These are phyloP conservation scores for Thymelicus lineola DNA, from an alignment of 2,888 invertebrate species.

Conservation along the genomic window DNA sequence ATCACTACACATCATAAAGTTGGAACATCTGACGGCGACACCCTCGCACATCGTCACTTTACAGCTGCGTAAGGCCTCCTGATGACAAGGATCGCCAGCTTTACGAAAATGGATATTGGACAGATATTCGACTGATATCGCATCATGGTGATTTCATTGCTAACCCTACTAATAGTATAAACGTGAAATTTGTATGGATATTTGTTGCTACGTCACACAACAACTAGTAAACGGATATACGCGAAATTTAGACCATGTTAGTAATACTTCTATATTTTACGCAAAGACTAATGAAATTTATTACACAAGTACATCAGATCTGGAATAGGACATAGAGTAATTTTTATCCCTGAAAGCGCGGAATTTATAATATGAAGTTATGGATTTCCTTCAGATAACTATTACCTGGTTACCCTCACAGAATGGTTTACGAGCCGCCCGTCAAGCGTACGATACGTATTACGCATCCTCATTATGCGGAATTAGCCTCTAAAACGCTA, in stretches of 20 bases:
- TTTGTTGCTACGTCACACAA: too few species aligned
- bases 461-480: slow-evolving; percentile 25
- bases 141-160: too few species aligned
- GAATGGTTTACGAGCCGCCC: slow-evolving; percentile 17
- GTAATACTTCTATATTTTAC: too few species aligned
- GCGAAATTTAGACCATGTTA: too few species aligned
- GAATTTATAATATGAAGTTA: too few species aligned
- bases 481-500: slow-evolving; percentile 27
- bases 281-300: too few species aligned
- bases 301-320: too few species aligned
- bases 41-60: slow-evolving; percentile 2
- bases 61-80: background rate
- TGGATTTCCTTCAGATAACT: background rate
- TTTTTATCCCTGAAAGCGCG: background rate
- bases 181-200: too few species aligned
- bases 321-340: background rate
- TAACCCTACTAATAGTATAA: too few species aligned
- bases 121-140: too few species aligned
- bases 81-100: background rate
- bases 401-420: slow-evolving; percentile 2
- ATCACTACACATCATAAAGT: background rate
- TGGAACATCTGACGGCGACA: background rate
- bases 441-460: background rate
- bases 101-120: background rate
- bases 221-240: too few species aligned